These are phyloP conservation scores for Cryptotis parvus DNA, from an alignment of 2,113 vertebrate species.

Conservation along the genomic window DNA sequence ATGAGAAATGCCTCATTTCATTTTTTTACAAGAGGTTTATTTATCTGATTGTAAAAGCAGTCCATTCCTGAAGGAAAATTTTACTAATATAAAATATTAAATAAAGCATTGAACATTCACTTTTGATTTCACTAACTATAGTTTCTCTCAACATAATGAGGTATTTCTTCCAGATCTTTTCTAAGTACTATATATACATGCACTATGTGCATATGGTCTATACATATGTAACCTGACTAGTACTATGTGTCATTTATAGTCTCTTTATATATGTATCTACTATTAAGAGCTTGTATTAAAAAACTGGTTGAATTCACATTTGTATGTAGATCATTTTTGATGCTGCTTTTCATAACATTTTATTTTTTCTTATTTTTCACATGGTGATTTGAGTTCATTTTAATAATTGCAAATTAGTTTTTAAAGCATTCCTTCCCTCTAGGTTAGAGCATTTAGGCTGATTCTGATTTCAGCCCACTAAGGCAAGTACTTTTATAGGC, in stretches of 20 bases:
- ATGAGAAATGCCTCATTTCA: slow-evolving; percentile 1
- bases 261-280: no score
- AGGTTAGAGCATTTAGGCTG: neutral
- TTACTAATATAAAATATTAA: neutral
- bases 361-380: neutral
- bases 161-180: slow-evolving; percentile 24
- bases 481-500: neutral
- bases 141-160: slow-evolving; percentile 4
- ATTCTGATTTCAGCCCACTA: neutral
- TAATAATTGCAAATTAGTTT: neutral
- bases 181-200: neutral
- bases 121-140: neutral
- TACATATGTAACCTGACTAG: no score
- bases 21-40: neutral
- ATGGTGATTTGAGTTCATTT: neutral
- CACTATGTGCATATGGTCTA: no score
- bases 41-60: slow-evolving; percentile 8
- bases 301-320: neutral
- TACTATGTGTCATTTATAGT: no score
- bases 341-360: neutral
- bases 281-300: no score
- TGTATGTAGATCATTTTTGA: neutral
- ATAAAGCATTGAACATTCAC: slow-evolving; percentile 7
- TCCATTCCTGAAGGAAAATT: neutral
- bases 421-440: neutral